Evolutionary conservation across 2,113 vertebrate species (phyloP), one percentile per base, ranked within the genome.

Genomic region (Tenebrosternarchus preto): DNA sequence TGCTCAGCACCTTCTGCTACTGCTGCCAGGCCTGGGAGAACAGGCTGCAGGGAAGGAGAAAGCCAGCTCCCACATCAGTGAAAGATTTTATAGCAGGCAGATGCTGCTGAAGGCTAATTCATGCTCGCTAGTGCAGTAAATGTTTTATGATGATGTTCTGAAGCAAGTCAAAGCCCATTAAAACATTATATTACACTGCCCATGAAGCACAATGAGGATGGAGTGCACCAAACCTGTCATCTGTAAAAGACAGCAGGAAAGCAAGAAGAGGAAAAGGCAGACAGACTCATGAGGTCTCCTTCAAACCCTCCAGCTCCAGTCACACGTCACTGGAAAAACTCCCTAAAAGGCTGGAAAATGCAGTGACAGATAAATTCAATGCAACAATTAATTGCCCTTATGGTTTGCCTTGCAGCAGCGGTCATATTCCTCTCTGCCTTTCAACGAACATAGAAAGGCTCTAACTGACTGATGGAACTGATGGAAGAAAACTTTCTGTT

Each of bases 151-250:
- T 80, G 67, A 83, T 78, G 73, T 77, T 82, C 87, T 85, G 81
- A 83, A 85, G 88, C 56, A 76, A 73, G 80, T 85, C 66, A 80
- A 83, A 84, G 85, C 83, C 78, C 84, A 87, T 85, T 72, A 79
- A 85, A 76, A 81, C 84, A 46, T 72, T 88, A 91, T 88, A 91
- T 90, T 87, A 83, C 83, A 90, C 80, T 78, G 86, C 79, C 46
- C 77, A 74, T 86, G 77, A 85, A 72, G 77, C 81, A 85, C 82
- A 55, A 69, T 59, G 4, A 20, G 50, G 29, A 43, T n/a, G 22
- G 11, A 22, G n/a, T 16, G n/a, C 5, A 7, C 63, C 29, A 29
- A 64, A 66, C 19, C 60, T 24, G 25, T 7, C 59, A 63, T 43
- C 59, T 76, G 22, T 31, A 36, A 59, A 73, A 57, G 5, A 59